Evolutionary conservation across 2,113 vertebrate species (phyloP).

Genomic region (Plecturocebus donacophilus): DNA sequence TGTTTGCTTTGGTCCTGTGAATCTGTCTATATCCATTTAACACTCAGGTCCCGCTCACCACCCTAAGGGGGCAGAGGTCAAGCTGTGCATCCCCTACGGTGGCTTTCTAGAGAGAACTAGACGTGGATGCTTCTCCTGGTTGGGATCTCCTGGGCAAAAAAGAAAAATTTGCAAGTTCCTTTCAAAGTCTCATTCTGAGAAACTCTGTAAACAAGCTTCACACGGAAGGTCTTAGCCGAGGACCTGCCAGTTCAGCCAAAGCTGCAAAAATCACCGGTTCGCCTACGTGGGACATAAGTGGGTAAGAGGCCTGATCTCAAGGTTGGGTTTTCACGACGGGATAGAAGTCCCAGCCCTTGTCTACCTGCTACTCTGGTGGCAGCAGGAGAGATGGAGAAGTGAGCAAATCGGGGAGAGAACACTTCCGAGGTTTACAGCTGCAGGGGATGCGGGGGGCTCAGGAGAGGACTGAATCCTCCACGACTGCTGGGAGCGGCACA

Average conservation of each 20-base stretch:
- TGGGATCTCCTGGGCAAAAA: not conserved
- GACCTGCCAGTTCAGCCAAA: not conserved
- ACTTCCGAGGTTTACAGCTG: not conserved
- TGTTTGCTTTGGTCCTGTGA: not conserved
- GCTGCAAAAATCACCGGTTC: not conserved
- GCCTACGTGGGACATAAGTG: not conserved
- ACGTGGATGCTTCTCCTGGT: not conserved
- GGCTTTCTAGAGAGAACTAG: not conserved
- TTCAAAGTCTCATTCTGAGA: no score
- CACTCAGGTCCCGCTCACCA: not conserved
- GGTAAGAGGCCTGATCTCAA: not conserved
- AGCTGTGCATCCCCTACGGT: rapidly evolving
- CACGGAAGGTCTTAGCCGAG: not conserved
- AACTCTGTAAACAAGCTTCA: not conserved
- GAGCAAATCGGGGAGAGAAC: not conserved
- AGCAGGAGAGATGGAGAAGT: not conserved
- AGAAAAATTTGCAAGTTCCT: not conserved
- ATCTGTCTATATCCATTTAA: not conserved
- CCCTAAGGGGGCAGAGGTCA: not conserved
- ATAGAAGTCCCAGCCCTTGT: not conserved
- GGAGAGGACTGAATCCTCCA: not conserved
- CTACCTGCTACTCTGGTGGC: not conserved
- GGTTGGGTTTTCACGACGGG: not conserved
- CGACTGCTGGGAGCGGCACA: not conserved
- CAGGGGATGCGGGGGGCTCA: no score